Base-by-base conservation (phyloP, 2,113 vertebrate genomes). In the Gavialis gangeticus region DNA sequence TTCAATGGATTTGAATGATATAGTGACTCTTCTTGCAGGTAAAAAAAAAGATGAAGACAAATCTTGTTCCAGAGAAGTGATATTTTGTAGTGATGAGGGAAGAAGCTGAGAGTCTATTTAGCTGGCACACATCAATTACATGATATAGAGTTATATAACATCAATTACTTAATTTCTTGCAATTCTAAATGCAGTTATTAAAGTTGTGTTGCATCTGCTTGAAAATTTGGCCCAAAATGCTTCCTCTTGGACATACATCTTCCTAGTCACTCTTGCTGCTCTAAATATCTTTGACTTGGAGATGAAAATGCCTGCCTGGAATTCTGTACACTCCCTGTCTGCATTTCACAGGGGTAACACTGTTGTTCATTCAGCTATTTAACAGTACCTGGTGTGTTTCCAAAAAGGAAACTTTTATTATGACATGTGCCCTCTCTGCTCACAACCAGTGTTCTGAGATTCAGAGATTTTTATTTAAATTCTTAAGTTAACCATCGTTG, bases 401-500 rank as follows among this genome's bases (percentile, higher is more conserved):
- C 12, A 34, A 27, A 34, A 54, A 25, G 24, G 28, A 75, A n/a
- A 46, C 46, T 46, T 46, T 46, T 46, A 46, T 46, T 46, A 28
- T 59, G 59, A 59, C 28, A 58, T 84, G 30, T 56, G 16, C 24
- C 54, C 12, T 10, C 56, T 30, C 77, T 12, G 9, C 60, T 55
- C 3, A 28, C 46, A 34, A 13, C 30, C 22, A 21, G 5, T 6
- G 18, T 6, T 22, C 4, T n/a, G 46, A 3, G 7, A 46, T 3
- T 4, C 19, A 1, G 22, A 28, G 3, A 7, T n/a, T 66, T 13
- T 30, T 56, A 25, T 60, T 58, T 78, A 3, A 25, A 19, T 30
- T 83, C 11, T 27, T 3, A 89, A 85, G 85, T 6, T 56, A 86
- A 88, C n/a, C 78, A 92, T 55, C 18, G 8, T 64, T 94, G 92